phyloP scores from a whole-genome alignment of 1,140 invertebrate species.

The Acromyrmex charruanus region DNA sequence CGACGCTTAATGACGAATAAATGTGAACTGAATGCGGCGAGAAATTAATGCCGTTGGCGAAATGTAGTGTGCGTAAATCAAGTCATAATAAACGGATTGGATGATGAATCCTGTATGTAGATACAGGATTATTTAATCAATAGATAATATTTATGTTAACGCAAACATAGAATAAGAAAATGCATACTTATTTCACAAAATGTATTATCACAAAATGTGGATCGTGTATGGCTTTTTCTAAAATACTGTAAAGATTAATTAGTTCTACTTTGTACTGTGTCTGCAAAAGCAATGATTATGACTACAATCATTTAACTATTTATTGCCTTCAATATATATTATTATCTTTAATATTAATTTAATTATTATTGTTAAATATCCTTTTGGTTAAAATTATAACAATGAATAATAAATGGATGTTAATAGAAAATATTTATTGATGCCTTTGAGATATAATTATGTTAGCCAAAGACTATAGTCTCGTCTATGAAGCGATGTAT shows the following conservation, averaged over 20 bases:
- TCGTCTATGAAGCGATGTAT: too few relatives aligned
- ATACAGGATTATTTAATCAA: conserved; percentile 41
- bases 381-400: neutral
- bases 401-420: neutral
- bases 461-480: neutral
- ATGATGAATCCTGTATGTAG: conserved; percentile 25
- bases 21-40: conserved; percentile 38
- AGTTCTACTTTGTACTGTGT: neutral
- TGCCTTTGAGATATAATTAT: neutral
- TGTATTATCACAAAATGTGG: neutral
- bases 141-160: conserved; percentile 16
- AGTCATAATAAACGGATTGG: conserved; percentile 28
- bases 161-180: neutral
- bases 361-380: neutral
- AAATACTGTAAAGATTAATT: conserved; percentile 1
- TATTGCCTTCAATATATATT: neutral
- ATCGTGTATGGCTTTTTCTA: neutral
- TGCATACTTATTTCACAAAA: neutral
- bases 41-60: conserved; percentile 49
- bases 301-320: neutral
- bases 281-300: neutral
- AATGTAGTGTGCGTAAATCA: conserved; percentile 48
- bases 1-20: conserved; percentile 59
- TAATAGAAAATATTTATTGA: neutral
- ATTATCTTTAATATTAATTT: too few relatives aligned